phyloP scores from a whole-genome alignment of 2,888 invertebrate species.

The Lithosia quadra region DNA sequence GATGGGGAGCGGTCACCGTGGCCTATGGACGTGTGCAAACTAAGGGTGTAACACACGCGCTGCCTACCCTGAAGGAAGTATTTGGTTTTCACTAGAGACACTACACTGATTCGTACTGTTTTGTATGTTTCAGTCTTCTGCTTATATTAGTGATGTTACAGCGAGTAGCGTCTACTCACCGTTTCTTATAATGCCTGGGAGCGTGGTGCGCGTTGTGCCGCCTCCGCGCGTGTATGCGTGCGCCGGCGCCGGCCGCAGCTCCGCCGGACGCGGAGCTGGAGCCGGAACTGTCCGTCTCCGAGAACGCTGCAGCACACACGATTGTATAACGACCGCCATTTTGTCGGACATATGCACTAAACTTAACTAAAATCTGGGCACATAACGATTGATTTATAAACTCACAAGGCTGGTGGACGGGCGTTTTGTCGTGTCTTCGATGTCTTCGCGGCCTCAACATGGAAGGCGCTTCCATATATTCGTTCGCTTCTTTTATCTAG shows the following conservation, averaged over 20 bases:
- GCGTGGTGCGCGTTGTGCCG: slow-evolving; percentile 72
- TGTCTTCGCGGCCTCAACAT: slow-evolving; percentile 80
- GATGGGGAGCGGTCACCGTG: too few relatives aligned
- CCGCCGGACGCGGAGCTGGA: slow-evolving; percentile 89
- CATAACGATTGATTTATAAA: too few relatives aligned
- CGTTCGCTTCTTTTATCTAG: slow-evolving; percentile 81
- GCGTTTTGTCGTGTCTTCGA: slow-evolving; percentile 77
- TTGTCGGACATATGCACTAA: too few relatives aligned
- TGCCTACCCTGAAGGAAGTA: too few relatives aligned
- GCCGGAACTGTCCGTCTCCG: slow-evolving; percentile 96
- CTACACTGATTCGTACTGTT: too few relatives aligned
- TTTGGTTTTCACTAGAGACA: too few relatives aligned
- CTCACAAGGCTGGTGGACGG: slow-evolving; percentile 81
- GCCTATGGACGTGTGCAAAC: too few relatives aligned
- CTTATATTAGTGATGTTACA: too few relatives aligned
- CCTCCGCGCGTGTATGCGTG: slow-evolving; percentile 56
- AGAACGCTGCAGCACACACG: slow-evolving; percentile 87
- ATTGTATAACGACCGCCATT: too few relatives aligned
- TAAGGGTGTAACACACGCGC: too few relatives aligned
- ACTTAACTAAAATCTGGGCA: not conserved
- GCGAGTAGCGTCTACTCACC: slow-evolving; percentile 60
- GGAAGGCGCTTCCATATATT: slow-evolving; percentile 83
- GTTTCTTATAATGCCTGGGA: slow-evolving; percentile 79
- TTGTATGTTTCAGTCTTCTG: too few relatives aligned
- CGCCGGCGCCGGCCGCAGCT: slow-evolving; percentile 50